These are phyloP conservation scores for Tyrannus savana DNA, from an alignment of 2,113 vertebrate species.

Conservation along the genomic window DNA sequence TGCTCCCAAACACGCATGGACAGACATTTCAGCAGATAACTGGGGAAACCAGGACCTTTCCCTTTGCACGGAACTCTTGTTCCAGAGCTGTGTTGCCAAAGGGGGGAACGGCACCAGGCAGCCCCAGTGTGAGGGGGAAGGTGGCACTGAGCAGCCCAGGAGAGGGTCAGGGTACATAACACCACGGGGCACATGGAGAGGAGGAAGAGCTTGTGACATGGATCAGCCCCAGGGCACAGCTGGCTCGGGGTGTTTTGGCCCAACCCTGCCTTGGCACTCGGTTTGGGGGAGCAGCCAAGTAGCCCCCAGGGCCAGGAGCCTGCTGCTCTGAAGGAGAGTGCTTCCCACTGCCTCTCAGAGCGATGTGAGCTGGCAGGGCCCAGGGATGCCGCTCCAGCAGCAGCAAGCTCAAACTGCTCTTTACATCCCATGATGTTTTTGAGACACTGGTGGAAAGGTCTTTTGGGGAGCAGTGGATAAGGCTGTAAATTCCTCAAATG, in stretches of 20 bases:
- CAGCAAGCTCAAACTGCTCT: neutral
- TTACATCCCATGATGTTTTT: neutral
- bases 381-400: neutral
- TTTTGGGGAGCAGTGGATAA: neutral
- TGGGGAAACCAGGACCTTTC: neutral
- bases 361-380: neutral
- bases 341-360: neutral
- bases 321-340: neutral
- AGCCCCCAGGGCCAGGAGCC: neutral
- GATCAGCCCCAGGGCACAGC: neutral
- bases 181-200: rapidly evolving
- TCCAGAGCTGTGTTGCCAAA: rapidly evolving
- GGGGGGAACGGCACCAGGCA: neutral
- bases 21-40: neutral
- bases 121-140: neutral
- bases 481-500: neutral
- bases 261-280: neutral
- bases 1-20: neutral
- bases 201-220: rapidly evolving
- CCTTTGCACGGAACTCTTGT: neutral
- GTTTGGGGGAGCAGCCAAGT: neutral
- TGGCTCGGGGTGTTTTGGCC: rapidly evolving
- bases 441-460: neutral
- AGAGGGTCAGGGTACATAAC: neutral
- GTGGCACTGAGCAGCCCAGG: neutral